Conservation (phyloP, 2,113 vertebrate genomes). For the Hippocampus zosterae region DNA sequence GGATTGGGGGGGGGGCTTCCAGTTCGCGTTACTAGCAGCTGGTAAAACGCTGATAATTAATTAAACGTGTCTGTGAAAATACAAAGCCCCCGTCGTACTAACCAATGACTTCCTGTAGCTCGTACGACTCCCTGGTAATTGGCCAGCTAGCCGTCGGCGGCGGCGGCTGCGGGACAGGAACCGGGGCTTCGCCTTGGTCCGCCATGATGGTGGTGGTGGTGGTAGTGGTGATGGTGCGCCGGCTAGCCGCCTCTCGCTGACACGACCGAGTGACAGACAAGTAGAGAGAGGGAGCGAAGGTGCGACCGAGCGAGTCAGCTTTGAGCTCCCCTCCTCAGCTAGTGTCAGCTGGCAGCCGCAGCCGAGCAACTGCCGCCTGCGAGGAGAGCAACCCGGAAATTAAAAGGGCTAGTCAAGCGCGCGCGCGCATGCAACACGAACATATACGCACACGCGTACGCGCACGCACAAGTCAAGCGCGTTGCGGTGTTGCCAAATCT, state of each 20-base stretch:
- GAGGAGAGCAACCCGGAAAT: constrained; percentile 69
- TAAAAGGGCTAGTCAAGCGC: constrained; percentile 39
- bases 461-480: not conserved
- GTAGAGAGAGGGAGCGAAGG: not conserved
- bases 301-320: constrained; percentile 17
- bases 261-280: constrained; percentile 23
- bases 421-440: not conserved
- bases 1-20: constrained; percentile 25
- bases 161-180: constrained; percentile 76
- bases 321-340: constrained; percentile 55
- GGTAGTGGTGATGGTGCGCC: constrained; percentile 55
- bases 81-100: constrained; percentile 58
- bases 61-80: not conserved
- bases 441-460: too few relatives aligned
- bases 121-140: constrained; percentile 92
- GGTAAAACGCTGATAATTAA: not conserved
- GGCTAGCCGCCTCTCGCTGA: constrained; percentile 67
- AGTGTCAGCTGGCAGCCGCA: constrained; percentile 58
- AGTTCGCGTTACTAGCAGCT: not conserved
- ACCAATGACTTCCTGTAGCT: constrained; percentile 98
- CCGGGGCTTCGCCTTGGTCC: constrained; percentile 84
- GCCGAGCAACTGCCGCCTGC: constrained; percentile 51
- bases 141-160: constrained; percentile 80
- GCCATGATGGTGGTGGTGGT: constrained; percentile 85
- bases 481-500: not conserved